A percentile compares a stretch with the other conserved stretches of the same genome.
Conservation (phyloP, 2,113 vertebrate species). For the Bagarius yarrelli region DNA sequence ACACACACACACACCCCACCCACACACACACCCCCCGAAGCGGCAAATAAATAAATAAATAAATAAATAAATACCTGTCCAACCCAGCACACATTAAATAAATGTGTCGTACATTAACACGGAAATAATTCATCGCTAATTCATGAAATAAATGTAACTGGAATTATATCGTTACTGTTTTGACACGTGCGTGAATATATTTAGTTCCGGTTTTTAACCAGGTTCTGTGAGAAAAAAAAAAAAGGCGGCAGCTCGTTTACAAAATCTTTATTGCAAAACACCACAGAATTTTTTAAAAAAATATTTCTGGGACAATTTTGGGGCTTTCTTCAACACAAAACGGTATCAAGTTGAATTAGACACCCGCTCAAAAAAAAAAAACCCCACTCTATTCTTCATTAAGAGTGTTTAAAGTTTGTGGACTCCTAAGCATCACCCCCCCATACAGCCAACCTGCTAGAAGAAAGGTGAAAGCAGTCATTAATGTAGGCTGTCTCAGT, state of each 20-base stretch:
- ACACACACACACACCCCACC: not conserved
- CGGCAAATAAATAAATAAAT: no score
- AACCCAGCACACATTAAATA: not conserved
- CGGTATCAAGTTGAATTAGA: not conserved
- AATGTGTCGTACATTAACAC: not conserved
- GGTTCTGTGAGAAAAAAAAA: not conserved
- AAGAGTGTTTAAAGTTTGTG: no score
- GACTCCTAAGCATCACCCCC: no score
- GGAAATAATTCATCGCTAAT: not conserved
- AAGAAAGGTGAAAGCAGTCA: no score
- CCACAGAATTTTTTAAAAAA: no score
- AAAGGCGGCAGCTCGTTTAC: not conserved
- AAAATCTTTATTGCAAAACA: not conserved
- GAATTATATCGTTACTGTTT: not conserved
- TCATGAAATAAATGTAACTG: not conserved
- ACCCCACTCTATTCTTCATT: not conserved
- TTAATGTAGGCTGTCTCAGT: no score
- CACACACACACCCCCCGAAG: no score
- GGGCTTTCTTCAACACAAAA: not conserved
- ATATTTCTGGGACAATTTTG: not conserved
- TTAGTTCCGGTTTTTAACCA: not conserved
- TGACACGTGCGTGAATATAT: not conserved
- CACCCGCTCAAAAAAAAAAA: not conserved
- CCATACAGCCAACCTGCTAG: no score
- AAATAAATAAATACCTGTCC: no score